Base-by-base conservation (phyloP, 2,113 vertebrate genomes). In the Camelus dromedarius region DNA sequence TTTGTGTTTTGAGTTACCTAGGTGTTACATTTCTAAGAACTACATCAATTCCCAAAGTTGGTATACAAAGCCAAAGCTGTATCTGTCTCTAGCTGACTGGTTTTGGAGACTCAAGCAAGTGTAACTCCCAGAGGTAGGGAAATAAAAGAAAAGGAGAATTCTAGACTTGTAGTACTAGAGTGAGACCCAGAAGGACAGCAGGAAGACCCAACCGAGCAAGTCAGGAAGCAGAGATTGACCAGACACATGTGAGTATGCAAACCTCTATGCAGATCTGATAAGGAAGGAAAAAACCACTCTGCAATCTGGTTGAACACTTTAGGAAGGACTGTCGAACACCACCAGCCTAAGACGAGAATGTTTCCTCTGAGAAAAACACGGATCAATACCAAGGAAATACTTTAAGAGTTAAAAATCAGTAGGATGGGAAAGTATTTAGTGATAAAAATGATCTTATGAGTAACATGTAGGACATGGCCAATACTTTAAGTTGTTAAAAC, bases 11-110 rank as follows among this genome's bases (percentile, higher is more conserved):
- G 22, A 86, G 32, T 54, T 56, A 76, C 86, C 35, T 73, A 56
- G 38, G 92, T 96, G 83, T 96, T 88, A 72, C 38, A 22, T 97
- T 96, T 97, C 97, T 80, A 81, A 92, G 80, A 94, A 89, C 85
- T 81, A 94, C 60, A 66, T 95, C 96, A 97, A 95, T 87, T 66
- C 81, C 66, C 81, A 82, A 85, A 96, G 79, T 28, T 42, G 64
- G 32, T 18, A 77, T 0, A 60, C 77, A 95, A 52, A 81, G 89
- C 81, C 91, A 76, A 73, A 73, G 76, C 69, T 64, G 0, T 35
- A 46, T 64, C 64, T 83, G 52, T 64, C 82, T 76, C 95, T 26
- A 48, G 22, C 32, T 62, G 54, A 56, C 70, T 32, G 30, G 35
- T 67, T 84, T 20, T 81, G 56, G 73, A 85, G 67, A 81, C 48